Percentiles rank a stretch among this genome's conserved stretches.
These are phyloP conservation scores for Eurypyga helias DNA, from an alignment of 2,113 vertebrate species.

Conservation along the genomic window DNA sequence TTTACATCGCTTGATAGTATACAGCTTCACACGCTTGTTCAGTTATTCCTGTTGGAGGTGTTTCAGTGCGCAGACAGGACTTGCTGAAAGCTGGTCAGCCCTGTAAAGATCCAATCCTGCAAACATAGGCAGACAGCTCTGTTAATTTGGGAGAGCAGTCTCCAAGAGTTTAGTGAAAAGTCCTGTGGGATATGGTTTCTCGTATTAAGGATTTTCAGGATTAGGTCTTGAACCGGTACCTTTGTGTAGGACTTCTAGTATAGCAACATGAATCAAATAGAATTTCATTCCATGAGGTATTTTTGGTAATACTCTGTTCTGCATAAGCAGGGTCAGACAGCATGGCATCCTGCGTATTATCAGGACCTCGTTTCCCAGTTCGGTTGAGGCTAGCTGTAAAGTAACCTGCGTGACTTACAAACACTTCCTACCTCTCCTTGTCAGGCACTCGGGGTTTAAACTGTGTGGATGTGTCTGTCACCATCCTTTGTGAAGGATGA, in stretches of 20 bases:
- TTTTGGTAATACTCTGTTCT: conserved; percentile 17
- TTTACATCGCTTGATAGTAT: neutral
- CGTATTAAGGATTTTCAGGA: neutral
- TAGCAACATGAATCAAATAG: neutral
- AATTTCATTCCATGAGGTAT: conserved; percentile 27
- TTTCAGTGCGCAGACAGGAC: neutral
- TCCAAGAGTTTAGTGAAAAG: neutral
- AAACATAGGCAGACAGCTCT: neutral
- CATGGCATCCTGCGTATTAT: neutral
- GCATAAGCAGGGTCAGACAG: neutral
- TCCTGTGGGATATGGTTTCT: neutral
- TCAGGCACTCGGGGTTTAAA: neutral
- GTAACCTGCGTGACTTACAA: neutral
- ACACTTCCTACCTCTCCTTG: neutral
- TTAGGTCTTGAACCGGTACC: neutral
- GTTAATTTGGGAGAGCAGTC: neutral
- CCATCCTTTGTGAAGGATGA: neutral
- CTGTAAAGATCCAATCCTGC: neutral
- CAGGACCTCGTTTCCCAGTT: neutral
- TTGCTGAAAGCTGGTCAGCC: neutral
- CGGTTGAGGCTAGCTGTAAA: neutral
- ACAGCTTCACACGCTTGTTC: neutral
- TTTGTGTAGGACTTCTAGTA: neutral
- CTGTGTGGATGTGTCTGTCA: neutral
- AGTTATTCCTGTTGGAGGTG: neutral